phyloP scores from a whole-genome alignment of 1,140 invertebrate species.

The Chymomyza costata region DNA sequence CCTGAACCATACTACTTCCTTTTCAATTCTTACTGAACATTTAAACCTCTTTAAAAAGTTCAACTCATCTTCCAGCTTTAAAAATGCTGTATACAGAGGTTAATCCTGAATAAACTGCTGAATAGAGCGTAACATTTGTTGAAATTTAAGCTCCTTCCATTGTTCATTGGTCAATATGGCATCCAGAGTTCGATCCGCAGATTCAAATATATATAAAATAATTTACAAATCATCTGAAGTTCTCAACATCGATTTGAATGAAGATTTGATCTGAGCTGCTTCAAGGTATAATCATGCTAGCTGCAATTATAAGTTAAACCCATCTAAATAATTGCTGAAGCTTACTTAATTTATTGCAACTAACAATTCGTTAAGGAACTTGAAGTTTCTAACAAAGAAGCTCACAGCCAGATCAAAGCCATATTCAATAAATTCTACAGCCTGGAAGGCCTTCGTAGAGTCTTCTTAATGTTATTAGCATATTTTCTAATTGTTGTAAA shows the following conservation, averaged over 20 bases:
- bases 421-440: constrained; percentile 77
- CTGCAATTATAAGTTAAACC: constrained; percentile 54
- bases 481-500: constrained; percentile 79
- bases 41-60: too few relatives aligned
- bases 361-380: constrained; percentile 79
- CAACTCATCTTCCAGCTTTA: too few relatives aligned
- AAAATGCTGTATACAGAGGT: too few relatives aligned
- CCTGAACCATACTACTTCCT: too few relatives aligned
- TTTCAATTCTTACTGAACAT: too few relatives aligned
- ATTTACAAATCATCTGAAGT: constrained; percentile 75
- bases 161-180: constrained; percentile 76
- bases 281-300: constrained; percentile 71
- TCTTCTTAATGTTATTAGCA: constrained; percentile 86
- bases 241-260: constrained; percentile 71
- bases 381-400: constrained; percentile 79
- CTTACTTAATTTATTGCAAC: too few relatives aligned
- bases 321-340: background rate
- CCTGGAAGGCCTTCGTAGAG: constrained; percentile 78
- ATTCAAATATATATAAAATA: constrained; percentile 75
- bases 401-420: constrained; percentile 81
- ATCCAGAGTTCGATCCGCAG: constrained; percentile 76
- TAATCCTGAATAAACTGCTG: constrained; percentile 36
- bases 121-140: constrained; percentile 51
- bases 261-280: constrained; percentile 76
- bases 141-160: constrained; percentile 75